Evolutionary conservation across 2,113 vertebrate species (phyloP).

Genomic region (Chrysochloris asiatica): DNA sequence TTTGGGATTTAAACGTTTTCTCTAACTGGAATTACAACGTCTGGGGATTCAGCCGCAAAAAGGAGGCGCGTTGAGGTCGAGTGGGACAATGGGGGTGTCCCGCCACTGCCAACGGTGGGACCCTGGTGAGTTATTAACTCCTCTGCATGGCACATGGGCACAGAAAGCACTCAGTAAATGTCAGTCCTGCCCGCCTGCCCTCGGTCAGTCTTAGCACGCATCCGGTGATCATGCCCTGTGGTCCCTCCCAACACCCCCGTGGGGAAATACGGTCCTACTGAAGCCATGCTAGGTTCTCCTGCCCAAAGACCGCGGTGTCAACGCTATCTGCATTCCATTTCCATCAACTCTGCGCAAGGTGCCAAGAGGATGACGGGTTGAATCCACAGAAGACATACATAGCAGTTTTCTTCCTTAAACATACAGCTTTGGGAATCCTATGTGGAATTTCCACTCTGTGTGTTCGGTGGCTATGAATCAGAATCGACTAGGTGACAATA

Average conservation of each 20-base stretch:
- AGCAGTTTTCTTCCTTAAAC: not conserved
- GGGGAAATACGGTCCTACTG: rapidly evolving
- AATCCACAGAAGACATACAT: not conserved
- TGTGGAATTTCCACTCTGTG: not conserved
- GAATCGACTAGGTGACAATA: too few species aligned
- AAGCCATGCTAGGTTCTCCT: not conserved
- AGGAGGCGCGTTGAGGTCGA: not conserved
- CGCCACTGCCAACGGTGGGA: not conserved
- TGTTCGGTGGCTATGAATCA: not conserved
- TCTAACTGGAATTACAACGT: not conserved
- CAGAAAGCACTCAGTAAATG: not conserved
- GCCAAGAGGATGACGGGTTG: not conserved
- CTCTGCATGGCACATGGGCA: rapidly evolving
- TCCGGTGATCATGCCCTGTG: rapidly evolving
- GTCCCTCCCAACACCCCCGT: not conserved
- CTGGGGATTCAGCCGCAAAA: not conserved
- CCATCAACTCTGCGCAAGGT: not conserved
- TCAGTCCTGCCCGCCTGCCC: not conserved
- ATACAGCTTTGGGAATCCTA: not conserved
- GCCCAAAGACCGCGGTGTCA: not conserved
- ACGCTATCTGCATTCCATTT: not conserved
- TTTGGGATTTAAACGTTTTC: constrained; percentile 45
- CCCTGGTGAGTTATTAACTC: not conserved
- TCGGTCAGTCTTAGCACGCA: rapidly evolving
- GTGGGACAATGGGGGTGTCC: rapidly evolving